Evolutionary conservation across 2,888 invertebrate genomes (phyloP).

Genomic region (Griposia aprilina): DNA sequence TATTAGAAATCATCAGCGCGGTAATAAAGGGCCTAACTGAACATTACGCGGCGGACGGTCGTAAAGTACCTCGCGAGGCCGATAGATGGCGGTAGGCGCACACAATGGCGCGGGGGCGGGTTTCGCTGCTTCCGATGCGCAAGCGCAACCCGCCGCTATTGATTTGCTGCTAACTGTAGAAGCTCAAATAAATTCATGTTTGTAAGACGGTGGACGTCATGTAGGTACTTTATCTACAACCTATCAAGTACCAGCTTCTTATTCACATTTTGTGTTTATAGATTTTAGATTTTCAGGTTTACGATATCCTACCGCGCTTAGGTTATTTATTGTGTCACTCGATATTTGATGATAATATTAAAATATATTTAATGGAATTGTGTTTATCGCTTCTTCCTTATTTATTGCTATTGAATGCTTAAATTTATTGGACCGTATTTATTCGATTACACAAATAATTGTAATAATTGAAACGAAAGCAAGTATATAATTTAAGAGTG

Average conservation of each 20-base stretch:
- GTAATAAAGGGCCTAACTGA: conserved; percentile 73
- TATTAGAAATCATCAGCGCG: conserved; percentile 78
- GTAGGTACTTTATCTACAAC: conserved; percentile 53
- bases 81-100: conserved; percentile 75
- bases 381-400: conserved; percentile 32
- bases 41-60: conserved; percentile 74
- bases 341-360: conserved; percentile 35
- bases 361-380: conserved; percentile 25
- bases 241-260: conserved; percentile 30
- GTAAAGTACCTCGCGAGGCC: conserved; percentile 72
- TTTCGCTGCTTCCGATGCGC: conserved; percentile 64
- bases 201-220: conserved; percentile 68
- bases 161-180: conserved; percentile 75
- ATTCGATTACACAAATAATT: conserved; percentile 20
- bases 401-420: conserved; percentile 25
- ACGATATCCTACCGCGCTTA: conserved; percentile 26
- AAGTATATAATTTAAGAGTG: conserved; percentile 12
- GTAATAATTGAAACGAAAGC: conserved; percentile 26
- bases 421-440: conserved; percentile 3
- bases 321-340: conserved; percentile 24
- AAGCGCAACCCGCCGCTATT: conserved; percentile 65
- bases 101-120: conserved; percentile 84
- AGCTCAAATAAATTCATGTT: conserved; percentile 78
- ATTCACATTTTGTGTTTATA: conserved; percentile 38
- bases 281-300: conserved; percentile 43